A percentile compares a stretch with the other conserved stretches of the same genome.
Evolutionary conservation across 2,797 vertebrate species (phyloP).

Genomic region (Aulostomus chinensis): DNA sequence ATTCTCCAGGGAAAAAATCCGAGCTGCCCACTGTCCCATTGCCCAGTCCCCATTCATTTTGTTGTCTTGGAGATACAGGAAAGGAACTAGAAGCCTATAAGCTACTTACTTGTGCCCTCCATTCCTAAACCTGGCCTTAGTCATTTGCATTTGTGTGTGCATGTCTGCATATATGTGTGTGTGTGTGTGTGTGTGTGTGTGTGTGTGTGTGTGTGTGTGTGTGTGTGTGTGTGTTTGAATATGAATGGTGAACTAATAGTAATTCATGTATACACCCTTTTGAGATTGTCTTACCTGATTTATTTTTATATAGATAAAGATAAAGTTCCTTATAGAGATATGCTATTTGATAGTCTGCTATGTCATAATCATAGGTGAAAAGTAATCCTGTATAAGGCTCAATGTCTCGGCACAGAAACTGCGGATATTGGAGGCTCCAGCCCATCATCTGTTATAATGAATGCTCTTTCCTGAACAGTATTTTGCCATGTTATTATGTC

Average conservation of each 20-base stretch:
- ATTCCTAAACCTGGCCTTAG: slow-evolving; percentile 83
- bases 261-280: slow-evolving; percentile 63
- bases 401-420: slow-evolving; percentile 47
- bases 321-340: slow-evolving; percentile 65
- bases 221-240: slow-evolving; percentile 46
- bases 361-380: slow-evolving; percentile 59
- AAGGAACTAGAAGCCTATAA: slow-evolving; percentile 75
- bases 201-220: slow-evolving; percentile 41
- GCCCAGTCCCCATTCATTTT: slow-evolving; percentile 56
- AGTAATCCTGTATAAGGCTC: slow-evolving; percentile 42
- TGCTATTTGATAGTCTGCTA: slow-evolving; percentile 63
- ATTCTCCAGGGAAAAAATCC: slow-evolving; percentile 24
- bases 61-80: slow-evolving; percentile 71
- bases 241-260: slow-evolving; percentile 42
- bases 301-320: slow-evolving; percentile 82
- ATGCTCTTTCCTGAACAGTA: slow-evolving; percentile 32
- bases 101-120: slow-evolving; percentile 74
- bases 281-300: slow-evolving; percentile 73
- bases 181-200: slow-evolving; percentile 43
- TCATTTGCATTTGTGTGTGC: slow-evolving; percentile 73
- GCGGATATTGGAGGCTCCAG: slow-evolving; percentile 28
- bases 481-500: slow-evolving; percentile 34
- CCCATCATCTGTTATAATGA: slow-evolving; percentile 21
- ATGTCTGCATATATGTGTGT: slow-evolving; percentile 42
- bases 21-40: slow-evolving; percentile 57